Percentiles rank a stretch among this genome's conserved stretches.
Conservation (phyloP, 2,797 vertebrate genomes). For the Tamandua tetradactyla region DNA sequence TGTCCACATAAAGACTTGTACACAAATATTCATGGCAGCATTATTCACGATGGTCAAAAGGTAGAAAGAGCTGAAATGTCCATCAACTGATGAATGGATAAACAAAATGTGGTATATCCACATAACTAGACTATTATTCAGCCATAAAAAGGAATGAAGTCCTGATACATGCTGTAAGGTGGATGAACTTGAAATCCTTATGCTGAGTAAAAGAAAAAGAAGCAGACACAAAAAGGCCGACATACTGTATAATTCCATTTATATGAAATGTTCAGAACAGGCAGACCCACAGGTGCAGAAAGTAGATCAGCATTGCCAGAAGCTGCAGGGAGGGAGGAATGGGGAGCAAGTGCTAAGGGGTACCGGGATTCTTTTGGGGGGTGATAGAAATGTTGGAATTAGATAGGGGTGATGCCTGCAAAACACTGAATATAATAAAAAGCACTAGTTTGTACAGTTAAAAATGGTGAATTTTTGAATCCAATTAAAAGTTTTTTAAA, state of each 20-base stretch:
- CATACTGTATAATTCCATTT: background rate
- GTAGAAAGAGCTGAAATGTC: background rate
- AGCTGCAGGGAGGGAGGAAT: background rate
- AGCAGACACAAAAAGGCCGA: background rate
- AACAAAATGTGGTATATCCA: background rate
- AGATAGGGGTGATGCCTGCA: background rate
- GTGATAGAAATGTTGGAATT: background rate
- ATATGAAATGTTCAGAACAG: background rate
- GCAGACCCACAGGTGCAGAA: background rate
- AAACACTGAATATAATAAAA: background rate
- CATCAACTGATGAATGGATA: background rate
- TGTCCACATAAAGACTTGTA: background rate
- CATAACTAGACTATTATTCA: background rate
- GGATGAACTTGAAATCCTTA: too few species aligned
- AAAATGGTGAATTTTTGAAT: slow-evolving; percentile 30
- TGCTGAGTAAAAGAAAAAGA: background rate
- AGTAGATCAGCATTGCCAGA: background rate
- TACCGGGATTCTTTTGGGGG: background rate
- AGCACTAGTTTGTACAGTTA: background rate
- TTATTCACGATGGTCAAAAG: background rate
- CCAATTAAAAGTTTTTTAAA: background rate
- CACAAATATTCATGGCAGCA: background rate
- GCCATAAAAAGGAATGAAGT: background rate
- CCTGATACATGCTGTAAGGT: background rate
- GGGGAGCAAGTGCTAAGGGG: background rate